phyloP scores from a whole-genome alignment of 2,113 vertebrate genomes.

The Balaeniceps rex region DNA sequence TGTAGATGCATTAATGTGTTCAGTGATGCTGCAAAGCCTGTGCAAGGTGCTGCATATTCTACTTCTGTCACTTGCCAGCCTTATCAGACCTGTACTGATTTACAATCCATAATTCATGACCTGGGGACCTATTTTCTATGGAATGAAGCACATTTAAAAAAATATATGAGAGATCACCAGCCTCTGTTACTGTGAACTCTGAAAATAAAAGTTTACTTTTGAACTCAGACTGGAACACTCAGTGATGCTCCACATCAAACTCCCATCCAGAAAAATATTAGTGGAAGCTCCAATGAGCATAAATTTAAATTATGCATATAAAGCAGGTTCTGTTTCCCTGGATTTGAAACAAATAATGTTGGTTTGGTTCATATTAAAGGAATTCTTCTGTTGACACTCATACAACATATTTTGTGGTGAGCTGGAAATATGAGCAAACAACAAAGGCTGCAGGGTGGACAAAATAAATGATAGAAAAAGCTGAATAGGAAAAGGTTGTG shows the following conservation, averaged over 20 bases:
- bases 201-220: background rate
- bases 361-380: background rate
- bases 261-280: background rate
- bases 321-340: background rate
- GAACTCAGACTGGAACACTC: background rate
- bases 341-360: background rate
- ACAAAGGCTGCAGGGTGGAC: background rate
- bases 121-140: background rate
- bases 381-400: background rate
- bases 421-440: background rate
- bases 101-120: background rate
- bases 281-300: background rate
- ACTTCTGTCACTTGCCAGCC: background rate
- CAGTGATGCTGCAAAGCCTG: background rate
- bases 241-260: background rate
- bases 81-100: background rate
- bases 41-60: background rate
- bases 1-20: background rate
- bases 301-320: background rate
- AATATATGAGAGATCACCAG: background rate
- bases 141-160: background rate
- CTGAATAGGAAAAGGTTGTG: background rate
- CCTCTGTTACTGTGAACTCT: slow-evolving; percentile 2
- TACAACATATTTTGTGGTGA: background rate
- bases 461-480: background rate